phyloP scores from a whole-genome alignment of 2,797 vertebrate species.

The Rousettus madagascariensis region DNA sequence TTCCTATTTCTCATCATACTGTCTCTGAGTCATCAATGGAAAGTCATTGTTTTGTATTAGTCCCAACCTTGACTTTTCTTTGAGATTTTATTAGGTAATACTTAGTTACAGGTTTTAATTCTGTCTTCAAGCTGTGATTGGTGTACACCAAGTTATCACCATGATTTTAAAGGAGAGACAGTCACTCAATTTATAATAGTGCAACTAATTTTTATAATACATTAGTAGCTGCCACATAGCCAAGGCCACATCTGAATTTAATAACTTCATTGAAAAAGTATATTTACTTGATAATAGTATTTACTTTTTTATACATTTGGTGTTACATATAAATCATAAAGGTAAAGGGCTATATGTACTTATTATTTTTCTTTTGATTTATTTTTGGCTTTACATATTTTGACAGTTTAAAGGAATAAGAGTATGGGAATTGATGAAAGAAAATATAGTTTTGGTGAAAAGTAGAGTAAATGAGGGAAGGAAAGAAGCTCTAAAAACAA shows the following conservation, averaged over 20 bases:
- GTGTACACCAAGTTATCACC: background rate
- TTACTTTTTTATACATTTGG: background rate
- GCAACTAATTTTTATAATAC: background rate
- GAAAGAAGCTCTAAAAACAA: background rate
- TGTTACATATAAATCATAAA: background rate
- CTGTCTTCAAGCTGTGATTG: background rate
- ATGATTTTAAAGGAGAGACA: background rate
- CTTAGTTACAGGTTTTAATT: background rate
- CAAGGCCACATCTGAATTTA: background rate
- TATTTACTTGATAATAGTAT: background rate
- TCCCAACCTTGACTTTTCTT: background rate
- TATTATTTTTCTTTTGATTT: background rate
- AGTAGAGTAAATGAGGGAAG: background rate
- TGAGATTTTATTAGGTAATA: background rate
- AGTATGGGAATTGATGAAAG: background rate
- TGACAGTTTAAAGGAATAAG: background rate
- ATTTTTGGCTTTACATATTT: background rate
- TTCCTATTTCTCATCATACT: background rate
- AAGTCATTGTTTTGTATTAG: background rate
- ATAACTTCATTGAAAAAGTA: background rate
- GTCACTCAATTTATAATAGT: background rate
- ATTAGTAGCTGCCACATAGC: background rate
- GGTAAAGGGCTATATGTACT: background rate
- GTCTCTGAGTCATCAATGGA: background rate
- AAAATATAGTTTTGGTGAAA: background rate